These are phyloP conservation scores for Asarcornis scutulata DNA, from an alignment of 2,113 vertebrate species.

Conservation along the genomic window DNA sequence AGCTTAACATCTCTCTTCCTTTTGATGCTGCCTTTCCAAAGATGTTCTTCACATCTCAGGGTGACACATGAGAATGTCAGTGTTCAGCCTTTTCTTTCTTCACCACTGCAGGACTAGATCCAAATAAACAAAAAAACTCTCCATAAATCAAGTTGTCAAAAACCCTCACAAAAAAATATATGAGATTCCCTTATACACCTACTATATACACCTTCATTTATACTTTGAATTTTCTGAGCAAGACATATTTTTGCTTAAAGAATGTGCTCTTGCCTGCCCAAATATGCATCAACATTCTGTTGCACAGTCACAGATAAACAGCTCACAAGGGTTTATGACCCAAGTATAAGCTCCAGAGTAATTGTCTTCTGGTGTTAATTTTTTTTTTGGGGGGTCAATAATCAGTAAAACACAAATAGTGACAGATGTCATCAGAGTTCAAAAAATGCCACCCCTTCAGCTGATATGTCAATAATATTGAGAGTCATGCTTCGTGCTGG, in stretches of 20 bases:
- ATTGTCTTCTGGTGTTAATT: neutral
- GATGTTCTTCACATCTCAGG: neutral
- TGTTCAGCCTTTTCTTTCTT: neutral
- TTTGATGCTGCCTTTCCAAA: neutral
- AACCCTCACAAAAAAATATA: neutral
- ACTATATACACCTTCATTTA: neutral
- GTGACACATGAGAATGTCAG: neutral
- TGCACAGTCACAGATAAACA: neutral
- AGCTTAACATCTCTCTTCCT: neutral
- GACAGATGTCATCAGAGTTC: neutral
- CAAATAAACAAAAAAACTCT: neutral
- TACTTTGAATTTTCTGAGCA: neutral
- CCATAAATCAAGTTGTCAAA: conserved; percentile 12
- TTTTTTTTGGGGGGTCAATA: neutral
- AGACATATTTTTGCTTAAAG: neutral
- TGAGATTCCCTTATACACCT: neutral
- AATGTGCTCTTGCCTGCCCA: neutral
- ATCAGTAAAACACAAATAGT: neutral
- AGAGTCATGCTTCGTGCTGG: neutral
- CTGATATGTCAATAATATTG: neutral
- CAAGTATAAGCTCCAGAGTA: neutral
- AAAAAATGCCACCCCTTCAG: neutral
- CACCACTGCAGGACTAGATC: neutral
- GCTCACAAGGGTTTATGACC: neutral
- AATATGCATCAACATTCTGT: neutral